Conservation (phyloP, 53 echinoderm and acorn worm genomes). For the Hippasteria phrygiana region DNA sequence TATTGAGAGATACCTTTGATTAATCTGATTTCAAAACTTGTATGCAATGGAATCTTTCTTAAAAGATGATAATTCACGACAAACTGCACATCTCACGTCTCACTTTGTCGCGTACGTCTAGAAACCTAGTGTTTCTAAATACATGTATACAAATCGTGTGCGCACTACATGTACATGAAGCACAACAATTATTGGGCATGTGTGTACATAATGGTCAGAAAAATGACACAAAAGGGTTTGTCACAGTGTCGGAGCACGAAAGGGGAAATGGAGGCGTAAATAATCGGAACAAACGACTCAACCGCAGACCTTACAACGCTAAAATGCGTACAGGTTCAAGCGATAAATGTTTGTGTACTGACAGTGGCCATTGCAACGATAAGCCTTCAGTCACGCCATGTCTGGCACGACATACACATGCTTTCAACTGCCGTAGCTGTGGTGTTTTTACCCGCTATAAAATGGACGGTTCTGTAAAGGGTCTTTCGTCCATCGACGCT, state of each 20-base stretch:
- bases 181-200: background rate
- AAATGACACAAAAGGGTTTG: background rate
- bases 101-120: too few relatives aligned
- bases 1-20: too few relatives aligned
- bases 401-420: slow-evolving; percentile 21
- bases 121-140: too few relatives aligned
- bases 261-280: slow-evolving; percentile 24
- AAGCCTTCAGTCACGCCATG: slow-evolving; percentile 53
- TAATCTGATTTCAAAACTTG: too few relatives aligned
- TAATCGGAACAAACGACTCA: background rate
- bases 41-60: too few relatives aligned
- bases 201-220: background rate
- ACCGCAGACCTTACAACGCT: background rate
- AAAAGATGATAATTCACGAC: too few relatives aligned
- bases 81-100: too few relatives aligned
- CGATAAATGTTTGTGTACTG: slow-evolving; percentile 12
- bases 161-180: background rate
- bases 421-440: slow-evolving; percentile 14
- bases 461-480: slow-evolving; percentile 68
- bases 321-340: background rate
- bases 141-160: background rate
- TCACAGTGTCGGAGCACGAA: background rate
- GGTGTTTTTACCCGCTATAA: slow-evolving; percentile 60
- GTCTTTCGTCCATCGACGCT: slow-evolving; percentile 33
- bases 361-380: slow-evolving; percentile 32